Base-by-base conservation (phyloP, 1,140 invertebrate species). In the Whitmania pigra region DNA sequence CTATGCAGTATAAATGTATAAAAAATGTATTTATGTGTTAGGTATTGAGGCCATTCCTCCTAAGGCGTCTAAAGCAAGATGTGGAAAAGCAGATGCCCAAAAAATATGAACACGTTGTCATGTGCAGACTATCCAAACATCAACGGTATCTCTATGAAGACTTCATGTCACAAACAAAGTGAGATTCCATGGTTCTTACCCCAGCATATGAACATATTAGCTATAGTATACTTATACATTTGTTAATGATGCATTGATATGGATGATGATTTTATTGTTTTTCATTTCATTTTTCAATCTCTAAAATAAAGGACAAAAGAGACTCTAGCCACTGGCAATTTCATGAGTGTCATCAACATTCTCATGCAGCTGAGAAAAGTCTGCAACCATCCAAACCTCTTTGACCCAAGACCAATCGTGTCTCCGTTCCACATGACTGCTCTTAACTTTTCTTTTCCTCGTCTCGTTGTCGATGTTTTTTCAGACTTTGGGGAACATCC, bases 81-180 rank as follows among this genome's bases (percentile, higher is more conserved):
- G 97, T 99, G 53, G 97, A 99, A 83, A 97, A 97, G 80, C 97
- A 99, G 84, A 89, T 99, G 87, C 97, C 97, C 75, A 92, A 94
- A 84, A 99, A 99, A 83, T 96, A 93, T 84, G 97, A 99, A 82
- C 95, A 98, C 84, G 88, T 99, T 75, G 85, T 99, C 18, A 89
- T 94, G 87, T 99, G 96, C 82, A 86, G 92, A 60, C 85, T 99
- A 74, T 97, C 96, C 2, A 98, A 97, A 83, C 84, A 97, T 53
- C 97, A 99, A 80, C 86, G 96, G 74, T 98, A 88, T 84, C 86
- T 99, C 4, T 99, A 99, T 84, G 96, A 99, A 84, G 97, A 99
- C 81, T 99, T 98, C 82, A 99, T 99, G 94, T 91, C 92, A 20
- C 87, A 93, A 77, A 88, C 93, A 79, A 94, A 94, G 94, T 96